Conservation (phyloP, 2,797 vertebrate species). For the Parauchenoglanis punctatus region DNA sequence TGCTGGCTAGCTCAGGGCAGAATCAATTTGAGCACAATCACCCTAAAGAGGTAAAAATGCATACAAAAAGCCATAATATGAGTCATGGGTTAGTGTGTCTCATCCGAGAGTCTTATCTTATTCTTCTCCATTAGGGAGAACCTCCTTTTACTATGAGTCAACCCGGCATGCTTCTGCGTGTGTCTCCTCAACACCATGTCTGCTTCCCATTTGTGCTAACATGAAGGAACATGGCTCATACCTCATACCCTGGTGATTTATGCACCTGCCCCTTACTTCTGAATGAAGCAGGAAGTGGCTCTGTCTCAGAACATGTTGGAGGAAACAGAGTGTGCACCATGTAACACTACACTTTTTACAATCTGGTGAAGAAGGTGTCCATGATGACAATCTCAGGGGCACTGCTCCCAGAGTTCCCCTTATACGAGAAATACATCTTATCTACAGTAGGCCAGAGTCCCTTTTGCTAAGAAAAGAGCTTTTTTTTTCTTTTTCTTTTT, state of each 20-base stretch:
- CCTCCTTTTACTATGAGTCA: not conserved
- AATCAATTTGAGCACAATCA: not conserved
- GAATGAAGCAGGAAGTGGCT: not conserved
- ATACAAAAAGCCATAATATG: not conserved
- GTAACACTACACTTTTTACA: not conserved
- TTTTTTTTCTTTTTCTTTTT: not conserved
- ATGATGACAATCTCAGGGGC: not conserved
- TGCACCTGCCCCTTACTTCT: not conserved
- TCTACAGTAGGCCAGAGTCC: not conserved
- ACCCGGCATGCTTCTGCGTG: not conserved
- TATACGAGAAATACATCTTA: not conserved
- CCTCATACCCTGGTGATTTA: not conserved
- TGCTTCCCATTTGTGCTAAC: not conserved
- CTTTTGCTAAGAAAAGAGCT: not conserved
- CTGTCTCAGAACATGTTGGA: not conserved
- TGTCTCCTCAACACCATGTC: not conserved
- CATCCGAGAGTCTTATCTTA: not conserved
- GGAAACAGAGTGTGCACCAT: not conserved
- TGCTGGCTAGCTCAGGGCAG: not conserved
- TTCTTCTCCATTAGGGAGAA: not conserved
- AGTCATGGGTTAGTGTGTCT: not conserved
- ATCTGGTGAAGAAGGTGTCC: not conserved
- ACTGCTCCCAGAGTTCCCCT: not conserved
- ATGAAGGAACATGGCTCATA: not conserved
- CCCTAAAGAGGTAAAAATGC: not conserved